phyloP scores from a whole-genome alignment of 2,888 invertebrate species.

The Onthophagus sagittarius region DNA sequence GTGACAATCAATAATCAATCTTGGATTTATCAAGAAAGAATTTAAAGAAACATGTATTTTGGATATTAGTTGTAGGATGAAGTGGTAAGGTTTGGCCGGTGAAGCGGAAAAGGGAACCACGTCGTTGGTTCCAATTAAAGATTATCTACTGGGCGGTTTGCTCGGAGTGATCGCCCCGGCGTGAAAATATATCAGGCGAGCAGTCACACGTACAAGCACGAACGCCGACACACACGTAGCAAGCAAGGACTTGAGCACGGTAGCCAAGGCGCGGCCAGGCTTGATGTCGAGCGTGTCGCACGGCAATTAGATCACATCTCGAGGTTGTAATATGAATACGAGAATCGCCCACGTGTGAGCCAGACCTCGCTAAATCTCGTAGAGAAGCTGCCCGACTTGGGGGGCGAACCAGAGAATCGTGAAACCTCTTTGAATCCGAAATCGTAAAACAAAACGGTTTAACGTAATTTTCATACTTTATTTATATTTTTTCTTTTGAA shows the following conservation, averaged over 20 bases:
- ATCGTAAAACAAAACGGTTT: neutral
- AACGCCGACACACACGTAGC: slow-evolving; percentile 21
- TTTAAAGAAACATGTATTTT: neutral
- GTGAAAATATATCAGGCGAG: slow-evolving; percentile 7
- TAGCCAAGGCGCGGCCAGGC: slow-evolving; percentile 26
- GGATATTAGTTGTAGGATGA: neutral
- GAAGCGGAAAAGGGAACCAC: neutral
- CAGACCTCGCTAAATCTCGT: slow-evolving; percentile 1
- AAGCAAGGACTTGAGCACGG: slow-evolving; percentile 17
- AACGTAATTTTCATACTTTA: neutral
- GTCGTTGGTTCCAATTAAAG: slow-evolving; percentile 8
- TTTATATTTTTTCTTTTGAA: neutral
- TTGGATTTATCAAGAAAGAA: neutral
- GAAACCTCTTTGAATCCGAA: neutral
- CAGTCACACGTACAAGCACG: slow-evolving; percentile 7
- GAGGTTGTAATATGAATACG: slow-evolving; percentile 34
- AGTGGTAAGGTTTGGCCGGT: neutral
- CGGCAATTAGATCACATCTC: slow-evolving; percentile 40
- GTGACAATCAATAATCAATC: no score
- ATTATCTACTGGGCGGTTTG: neutral
- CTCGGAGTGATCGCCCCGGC: slow-evolving; percentile 5
- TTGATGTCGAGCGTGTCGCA: slow-evolving; percentile 38
- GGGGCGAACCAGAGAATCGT: neutral
- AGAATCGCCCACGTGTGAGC: slow-evolving; percentile 33
- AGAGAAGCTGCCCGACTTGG: neutral